Base-by-base conservation (phyloP, 2,888 invertebrate genomes). In the Chymomyza caudatula region DNA sequence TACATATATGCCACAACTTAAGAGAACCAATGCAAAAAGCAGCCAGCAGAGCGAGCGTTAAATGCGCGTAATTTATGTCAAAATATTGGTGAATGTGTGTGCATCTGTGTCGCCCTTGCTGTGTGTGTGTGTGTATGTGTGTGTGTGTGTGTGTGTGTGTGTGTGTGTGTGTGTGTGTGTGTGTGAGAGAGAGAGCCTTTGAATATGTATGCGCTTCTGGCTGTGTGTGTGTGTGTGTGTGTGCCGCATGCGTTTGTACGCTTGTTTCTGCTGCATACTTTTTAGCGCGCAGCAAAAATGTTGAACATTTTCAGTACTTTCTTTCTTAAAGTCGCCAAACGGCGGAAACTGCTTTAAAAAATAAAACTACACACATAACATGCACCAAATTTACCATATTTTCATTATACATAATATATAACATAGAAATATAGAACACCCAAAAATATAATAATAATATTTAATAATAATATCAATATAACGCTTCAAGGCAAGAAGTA, bases 401-500 rank as follows among this genome's bases (percentile, higher is more conserved):
- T 52, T 52, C 13, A 52, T n/a, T 52, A 25, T 23, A n/a, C 23
- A 13, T n/a, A n/a, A n/a, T n/a, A n/a, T n/a, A n/a, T n/a, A n/a
- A n/a, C n/a, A n/a, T n/a, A n/a, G n/a, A n/a, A n/a, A 8, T 49
- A 49, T n/a, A 17, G 49, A 13, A 15, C n/a, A 19, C 19, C 19
- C 17, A 49, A 15, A 47, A 2, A 20, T 13, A 49, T 47, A 19
- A 1, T 23, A 25, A n/a, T 25, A n/a, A n/a, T 53, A 53, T 15
- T 53, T 22, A 17, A 6, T 2, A 17, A 52, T 20, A 25, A 53
- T 6, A n/a, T 20, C 13, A 19, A 23, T 19, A n/a, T 53, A 22
- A 25, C 8, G 23, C 5, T 42, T 87, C 67, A 88, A 8, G 86
- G 72, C 65, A 88, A 70, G 58, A 89, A 88, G 70, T 88, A 88